phyloP scores from a whole-genome alignment of 2,113 vertebrate species.

The Lynx canadensis region DNA sequence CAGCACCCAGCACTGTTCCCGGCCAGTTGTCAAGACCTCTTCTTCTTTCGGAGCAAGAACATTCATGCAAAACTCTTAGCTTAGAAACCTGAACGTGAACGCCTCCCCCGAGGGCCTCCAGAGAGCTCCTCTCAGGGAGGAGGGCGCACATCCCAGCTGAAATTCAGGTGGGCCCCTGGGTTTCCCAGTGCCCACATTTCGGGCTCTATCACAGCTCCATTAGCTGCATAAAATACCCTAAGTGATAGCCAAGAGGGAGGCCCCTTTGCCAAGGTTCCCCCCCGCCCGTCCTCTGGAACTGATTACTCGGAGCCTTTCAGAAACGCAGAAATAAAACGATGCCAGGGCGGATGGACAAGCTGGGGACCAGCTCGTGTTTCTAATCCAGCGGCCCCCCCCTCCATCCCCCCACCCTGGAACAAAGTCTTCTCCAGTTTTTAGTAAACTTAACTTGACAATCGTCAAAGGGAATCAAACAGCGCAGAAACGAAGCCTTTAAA shows the following conservation, averaged over 20 bases:
- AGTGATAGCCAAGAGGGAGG: conserved; percentile 83
- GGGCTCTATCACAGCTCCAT: conserved; percentile 56
- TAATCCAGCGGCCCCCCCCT: conserved; percentile 70
- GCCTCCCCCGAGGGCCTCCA: neutral
- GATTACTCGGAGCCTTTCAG: conserved; percentile 85
- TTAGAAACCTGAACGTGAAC: neutral
- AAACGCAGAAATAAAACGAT: conserved; percentile 84
- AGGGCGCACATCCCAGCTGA: neutral
- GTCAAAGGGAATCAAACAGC: conserved; percentile 86
- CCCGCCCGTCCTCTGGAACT: conserved; percentile 86
- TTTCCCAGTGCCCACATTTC: conserved; percentile 32
- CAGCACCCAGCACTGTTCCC: accelerated
- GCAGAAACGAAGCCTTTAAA: conserved; percentile 81
- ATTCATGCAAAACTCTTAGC: neutral
- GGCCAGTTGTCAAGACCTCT: neutral
- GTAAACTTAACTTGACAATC: conserved; percentile 86
- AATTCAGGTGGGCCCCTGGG: conserved; percentile 59
- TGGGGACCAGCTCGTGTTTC: conserved; percentile 85
- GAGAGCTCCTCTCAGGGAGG: neutral
- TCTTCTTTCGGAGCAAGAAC: neutral
- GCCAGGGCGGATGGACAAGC: conserved; percentile 84
- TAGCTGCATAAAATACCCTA: conserved; percentile 78
- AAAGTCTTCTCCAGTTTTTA: conserved; percentile 80
- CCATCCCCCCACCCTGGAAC: conserved; percentile 67
- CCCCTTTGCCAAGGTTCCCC: conserved; percentile 77